Evolutionary conservation across 2,797 vertebrate species (phyloP).

Genomic region (Parauchenoglanis ngamensis): DNA sequence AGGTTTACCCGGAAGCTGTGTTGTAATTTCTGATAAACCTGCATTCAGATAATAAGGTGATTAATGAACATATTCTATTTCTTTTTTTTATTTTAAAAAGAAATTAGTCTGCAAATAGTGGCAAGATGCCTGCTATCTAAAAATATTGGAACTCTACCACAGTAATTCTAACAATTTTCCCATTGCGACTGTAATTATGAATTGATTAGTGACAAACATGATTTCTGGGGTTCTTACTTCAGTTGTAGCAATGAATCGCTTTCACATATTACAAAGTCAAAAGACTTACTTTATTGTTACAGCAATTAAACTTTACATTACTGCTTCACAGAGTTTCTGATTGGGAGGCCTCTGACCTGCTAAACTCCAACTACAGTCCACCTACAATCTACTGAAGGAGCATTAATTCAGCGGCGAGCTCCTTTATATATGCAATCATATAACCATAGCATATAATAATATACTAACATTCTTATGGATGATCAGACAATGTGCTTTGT

Average conservation of each 20-base stretch:
- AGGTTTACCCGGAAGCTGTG: neutral
- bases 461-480: neutral
- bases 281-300: neutral
- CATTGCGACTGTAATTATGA: neutral
- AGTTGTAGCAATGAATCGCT: neutral
- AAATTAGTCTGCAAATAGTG: neutral
- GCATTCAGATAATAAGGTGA: neutral
- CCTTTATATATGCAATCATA: neutral
- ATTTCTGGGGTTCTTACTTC: neutral
- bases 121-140: neutral
- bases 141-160: neutral
- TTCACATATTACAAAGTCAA: neutral
- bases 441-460: neutral
- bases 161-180: neutral
- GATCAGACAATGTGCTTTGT: neutral
- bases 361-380: neutral
- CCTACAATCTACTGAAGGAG: neutral
- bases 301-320: neutral
- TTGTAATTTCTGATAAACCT: conserved; percentile 68
- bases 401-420: neutral
- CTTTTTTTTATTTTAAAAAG: neutral
- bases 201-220: neutral
- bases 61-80: neutral
- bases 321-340: no score
- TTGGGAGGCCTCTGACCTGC: neutral